Evolutionary conservation across 37 sponge, comb jelly and placozoan genomes (phyloP).

Genomic region (Aplysina aerophoba): DNA sequence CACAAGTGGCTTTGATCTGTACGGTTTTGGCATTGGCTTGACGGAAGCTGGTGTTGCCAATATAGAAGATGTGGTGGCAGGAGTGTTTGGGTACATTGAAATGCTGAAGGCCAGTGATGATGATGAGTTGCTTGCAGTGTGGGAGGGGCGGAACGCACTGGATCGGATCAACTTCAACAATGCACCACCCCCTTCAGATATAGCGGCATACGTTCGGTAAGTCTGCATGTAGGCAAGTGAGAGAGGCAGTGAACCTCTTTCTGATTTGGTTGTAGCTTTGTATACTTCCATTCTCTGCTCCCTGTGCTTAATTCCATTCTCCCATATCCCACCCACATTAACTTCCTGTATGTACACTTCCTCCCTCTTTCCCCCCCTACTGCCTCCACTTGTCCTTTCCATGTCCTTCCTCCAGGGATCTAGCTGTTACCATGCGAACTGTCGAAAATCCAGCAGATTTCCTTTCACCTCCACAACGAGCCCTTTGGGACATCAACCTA

Average conservation of each 20-base stretch:
- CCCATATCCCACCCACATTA: too few relatives aligned
- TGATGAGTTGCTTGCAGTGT: slow-evolving; percentile 11
- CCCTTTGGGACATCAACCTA: slow-evolving; percentile 36
- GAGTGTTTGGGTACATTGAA: slow-evolving; percentile 41
- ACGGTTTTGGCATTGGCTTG: slow-evolving; percentile 28
- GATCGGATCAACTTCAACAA: slow-evolving; percentile 37
- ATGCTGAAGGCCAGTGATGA: slow-evolving; percentile 6
- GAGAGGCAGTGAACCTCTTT: too few relatives aligned
- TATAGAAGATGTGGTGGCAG: slow-evolving; percentile 43
- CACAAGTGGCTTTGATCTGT: slow-evolving; percentile 48
- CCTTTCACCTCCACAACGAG: slow-evolving; percentile 60
- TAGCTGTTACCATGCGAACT: slow-evolving; percentile 55
- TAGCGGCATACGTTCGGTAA: too few relatives aligned
- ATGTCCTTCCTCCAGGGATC: slow-evolving; percentile 24
- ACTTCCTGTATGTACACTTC: too few relatives aligned
- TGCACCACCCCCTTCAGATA: background rate
- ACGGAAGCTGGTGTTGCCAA: slow-evolving; percentile 41
- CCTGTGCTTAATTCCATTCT: too few relatives aligned
- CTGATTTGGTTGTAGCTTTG: too few relatives aligned
- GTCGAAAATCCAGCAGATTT: slow-evolving; percentile 61
- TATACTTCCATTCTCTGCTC: too few relatives aligned
- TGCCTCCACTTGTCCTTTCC: too few relatives aligned
- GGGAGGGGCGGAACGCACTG: slow-evolving; percentile 33
- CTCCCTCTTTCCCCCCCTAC: too few relatives aligned
- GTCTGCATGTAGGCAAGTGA: too few relatives aligned